Evolutionary conservation across 2,888 invertebrate species (phyloP), one percentile per base, ranked within the genome.

Genomic region (Agapostemon virescens): DNA sequence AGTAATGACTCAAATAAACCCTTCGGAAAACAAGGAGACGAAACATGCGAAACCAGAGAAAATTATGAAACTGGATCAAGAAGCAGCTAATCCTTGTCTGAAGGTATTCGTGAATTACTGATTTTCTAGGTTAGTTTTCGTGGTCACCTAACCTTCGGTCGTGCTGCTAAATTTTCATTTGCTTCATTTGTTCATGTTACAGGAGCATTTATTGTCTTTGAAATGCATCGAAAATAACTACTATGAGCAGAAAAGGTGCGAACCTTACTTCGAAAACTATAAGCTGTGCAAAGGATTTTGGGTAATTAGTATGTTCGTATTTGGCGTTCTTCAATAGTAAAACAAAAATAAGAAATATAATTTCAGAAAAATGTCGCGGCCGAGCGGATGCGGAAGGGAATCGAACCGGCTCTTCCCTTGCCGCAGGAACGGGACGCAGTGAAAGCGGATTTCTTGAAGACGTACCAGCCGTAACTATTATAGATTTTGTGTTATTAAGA

Each of bases 281-380:
- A 96, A 95, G 82, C 94, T 94, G 5, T 98, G 97, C 92, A 96
- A 95, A 91, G 95, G 95, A 82, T 97, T 98, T 93, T 98, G 97
- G 98, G 97, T 97, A 94, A 81, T 36, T 78, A 55, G n/a, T n/a
- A n/a, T n/a, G n/a, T n/a, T n/a, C n/a, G n/a, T n/a, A n/a, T n/a
- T n/a, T n/a, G n/a, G n/a, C n/a, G n/a, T n/a, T 40, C 1, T 11
- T 23, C 40, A 38, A 4, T 11, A 17, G 3, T 26, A 0, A 0
- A 33, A n/a, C 0, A 11, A 4, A 64, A 6, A 1, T 4, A 30
- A 17, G n/a, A n/a, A n/a, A n/a, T n/a, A 66, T 17, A 6, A 69
- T 92, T 94, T 73, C 90, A 97, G 97, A 93, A 94, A 78, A 93
- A 93, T 86, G 94, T 96, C 0, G 93, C 92, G 74, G 88, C 88